Conservation (phyloP, 2,888 invertebrate genomes). For the Magallana nippona region DNA sequence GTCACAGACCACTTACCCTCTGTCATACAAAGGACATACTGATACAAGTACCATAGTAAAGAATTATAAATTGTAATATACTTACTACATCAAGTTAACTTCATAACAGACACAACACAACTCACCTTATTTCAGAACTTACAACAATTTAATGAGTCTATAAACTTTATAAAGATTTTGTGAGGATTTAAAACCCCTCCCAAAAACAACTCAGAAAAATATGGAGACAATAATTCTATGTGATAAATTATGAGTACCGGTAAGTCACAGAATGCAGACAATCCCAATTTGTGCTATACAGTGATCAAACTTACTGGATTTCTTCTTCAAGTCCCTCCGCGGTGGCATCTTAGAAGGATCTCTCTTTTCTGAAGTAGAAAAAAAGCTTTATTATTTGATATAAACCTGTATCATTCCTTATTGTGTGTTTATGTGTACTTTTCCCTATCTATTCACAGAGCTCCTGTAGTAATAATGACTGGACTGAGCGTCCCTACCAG, state of each 20-base stretch:
- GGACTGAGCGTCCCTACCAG: slow-evolving; percentile 63
- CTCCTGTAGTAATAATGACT: not conserved
- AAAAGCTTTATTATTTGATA: not conserved
- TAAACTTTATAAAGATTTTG: too few relatives aligned
- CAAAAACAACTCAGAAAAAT: too few relatives aligned
- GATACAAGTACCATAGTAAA: not conserved
- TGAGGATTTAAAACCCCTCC: too few relatives aligned
- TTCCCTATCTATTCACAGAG: not conserved
- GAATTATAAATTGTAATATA: not conserved
- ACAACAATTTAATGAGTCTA: too few relatives aligned
- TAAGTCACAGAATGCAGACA: too few relatives aligned
- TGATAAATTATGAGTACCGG: too few relatives aligned
- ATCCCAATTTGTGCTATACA: not conserved
- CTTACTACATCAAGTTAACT: too few relatives aligned
- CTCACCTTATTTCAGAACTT: too few relatives aligned
- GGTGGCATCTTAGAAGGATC: slow-evolving; percentile 54
- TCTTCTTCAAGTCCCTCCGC: slow-evolving; percentile 53
- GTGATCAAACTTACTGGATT: slow-evolving; percentile 55
- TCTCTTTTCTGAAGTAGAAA: slow-evolving; percentile 55
- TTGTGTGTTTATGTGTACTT: too few relatives aligned
- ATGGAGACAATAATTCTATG: too few relatives aligned
- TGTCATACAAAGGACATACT: slow-evolving; percentile 46
- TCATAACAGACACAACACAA: too few relatives aligned
- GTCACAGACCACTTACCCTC: slow-evolving; percentile 71
- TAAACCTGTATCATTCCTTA: not conserved